A percentile compares a stretch with the other conserved stretches of the same genome.
These are phyloP conservation scores for Cottus gobio DNA, from an alignment of 2,113 vertebrate species.

Conservation along the genomic window DNA sequence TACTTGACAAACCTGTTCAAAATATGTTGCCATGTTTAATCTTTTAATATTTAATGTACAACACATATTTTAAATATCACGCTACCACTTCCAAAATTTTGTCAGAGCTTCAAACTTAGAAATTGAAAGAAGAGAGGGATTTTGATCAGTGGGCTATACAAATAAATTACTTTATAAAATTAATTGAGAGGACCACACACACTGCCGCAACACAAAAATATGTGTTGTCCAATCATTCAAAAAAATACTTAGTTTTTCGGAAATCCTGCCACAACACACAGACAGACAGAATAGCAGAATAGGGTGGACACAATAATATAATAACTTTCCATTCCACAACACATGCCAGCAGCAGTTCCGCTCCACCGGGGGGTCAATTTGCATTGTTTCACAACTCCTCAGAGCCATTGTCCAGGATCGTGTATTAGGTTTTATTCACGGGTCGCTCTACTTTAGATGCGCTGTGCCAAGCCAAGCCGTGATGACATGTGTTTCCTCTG, in stretches of 20 bases:
- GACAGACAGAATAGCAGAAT: too few relatives aligned
- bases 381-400: slow-evolving; percentile 48
- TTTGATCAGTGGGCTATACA: not conserved
- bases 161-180: too few relatives aligned
- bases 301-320: too few relatives aligned
- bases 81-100: not conserved
- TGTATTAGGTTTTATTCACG: not conserved
- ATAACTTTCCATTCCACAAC: slow-evolving; percentile 24
- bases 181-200: too few relatives aligned
- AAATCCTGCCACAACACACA: too few relatives aligned
- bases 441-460: not conserved
- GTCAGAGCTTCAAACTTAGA: not conserved
- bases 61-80: not conserved
- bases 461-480: not conserved
- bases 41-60: not conserved
- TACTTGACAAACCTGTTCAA: not conserved
- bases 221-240: too few relatives aligned
- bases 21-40: not conserved
- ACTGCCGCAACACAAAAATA: too few relatives aligned
- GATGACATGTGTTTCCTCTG: not conserved
- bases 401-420: slow-evolving; percentile 25
- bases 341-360: not conserved
- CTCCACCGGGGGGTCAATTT: slow-evolving; percentile 48
- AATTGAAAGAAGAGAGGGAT: too few relatives aligned
- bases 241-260: too few relatives aligned